Evolutionary conservation across 2,797 vertebrate species (phyloP).

Genomic region (Premnoplex brunnescens): DNA sequence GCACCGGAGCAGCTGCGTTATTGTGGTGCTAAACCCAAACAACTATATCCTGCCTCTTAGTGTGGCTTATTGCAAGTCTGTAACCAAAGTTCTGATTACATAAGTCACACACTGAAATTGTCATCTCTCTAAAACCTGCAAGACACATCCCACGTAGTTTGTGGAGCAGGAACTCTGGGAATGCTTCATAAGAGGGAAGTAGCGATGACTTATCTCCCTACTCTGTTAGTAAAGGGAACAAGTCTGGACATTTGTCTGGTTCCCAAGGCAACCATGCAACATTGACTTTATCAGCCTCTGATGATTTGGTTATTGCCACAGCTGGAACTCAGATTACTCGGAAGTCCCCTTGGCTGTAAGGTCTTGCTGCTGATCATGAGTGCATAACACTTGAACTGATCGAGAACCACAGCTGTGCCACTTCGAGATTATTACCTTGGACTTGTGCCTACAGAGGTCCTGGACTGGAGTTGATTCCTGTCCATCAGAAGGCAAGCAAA

Average conservation of each 20-base stretch:
- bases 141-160: neutral
- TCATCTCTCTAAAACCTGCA: neutral
- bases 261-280: constrained; percentile 43
- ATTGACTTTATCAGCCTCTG: constrained; percentile 32
- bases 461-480: neutral
- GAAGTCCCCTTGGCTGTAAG: constrained; percentile 18
- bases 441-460: constrained; percentile 5
- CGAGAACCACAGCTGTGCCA: constrained; percentile 50
- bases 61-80: neutral
- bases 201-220: neutral
- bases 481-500: constrained; percentile 10
- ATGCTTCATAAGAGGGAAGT: neutral
- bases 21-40: neutral
- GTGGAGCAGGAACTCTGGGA: neutral
- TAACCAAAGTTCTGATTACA: neutral
- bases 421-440: constrained; percentile 43
- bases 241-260: constrained; percentile 28
- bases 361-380: constrained; percentile 16
- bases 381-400: constrained; percentile 29
- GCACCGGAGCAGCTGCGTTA: neutral
- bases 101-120: neutral
- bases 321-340: constrained; percentile 42
- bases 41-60: neutral
- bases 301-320: constrained; percentile 54
- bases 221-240: neutral